phyloP scores from a whole-genome alignment of 2,888 invertebrate genomes.

The Catocala sponsa region DNA sequence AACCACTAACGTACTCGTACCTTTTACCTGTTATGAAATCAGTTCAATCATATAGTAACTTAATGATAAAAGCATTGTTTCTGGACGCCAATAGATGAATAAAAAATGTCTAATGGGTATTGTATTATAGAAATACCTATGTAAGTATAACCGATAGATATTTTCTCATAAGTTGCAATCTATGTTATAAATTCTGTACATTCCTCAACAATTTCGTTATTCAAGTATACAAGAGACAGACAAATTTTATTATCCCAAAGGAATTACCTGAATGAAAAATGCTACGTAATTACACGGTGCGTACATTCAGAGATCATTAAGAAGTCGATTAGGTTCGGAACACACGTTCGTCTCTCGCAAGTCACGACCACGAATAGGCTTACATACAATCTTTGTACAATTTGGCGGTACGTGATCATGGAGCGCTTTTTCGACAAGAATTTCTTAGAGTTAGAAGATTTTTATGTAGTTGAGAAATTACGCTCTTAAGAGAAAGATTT shows the following conservation, averaged over 20 bases:
- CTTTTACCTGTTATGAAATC: no score
- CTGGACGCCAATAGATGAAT: no score
- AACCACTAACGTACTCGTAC: no score
- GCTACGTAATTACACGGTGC: constrained; percentile 33
- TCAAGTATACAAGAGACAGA: no score
- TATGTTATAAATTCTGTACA: no score
- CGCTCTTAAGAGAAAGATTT: neutral
- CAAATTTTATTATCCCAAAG: neutral
- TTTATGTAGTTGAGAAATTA: constrained; percentile 8
- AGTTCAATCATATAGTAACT: no score
- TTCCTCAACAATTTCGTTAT: no score
- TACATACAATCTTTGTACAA: constrained; percentile 37
- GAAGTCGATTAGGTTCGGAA: constrained; percentile 45
- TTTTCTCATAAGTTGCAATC: no score
- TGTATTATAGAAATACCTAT: no score
- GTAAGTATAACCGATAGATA: no score
- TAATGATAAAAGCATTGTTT: no score
- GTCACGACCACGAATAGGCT: constrained; percentile 48
- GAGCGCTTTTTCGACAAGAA: constrained; percentile 15
- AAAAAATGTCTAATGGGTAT: no score
- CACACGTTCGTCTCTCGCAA: constrained; percentile 39
- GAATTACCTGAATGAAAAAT: constrained; percentile 22
- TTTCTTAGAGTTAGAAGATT: constrained; percentile 10
- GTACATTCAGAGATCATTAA: constrained; percentile 45
- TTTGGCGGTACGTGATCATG: constrained; percentile 31